phyloP scores from a whole-genome alignment of 2,888 invertebrate genomes.

The Cheilosia variabilis region DNA sequence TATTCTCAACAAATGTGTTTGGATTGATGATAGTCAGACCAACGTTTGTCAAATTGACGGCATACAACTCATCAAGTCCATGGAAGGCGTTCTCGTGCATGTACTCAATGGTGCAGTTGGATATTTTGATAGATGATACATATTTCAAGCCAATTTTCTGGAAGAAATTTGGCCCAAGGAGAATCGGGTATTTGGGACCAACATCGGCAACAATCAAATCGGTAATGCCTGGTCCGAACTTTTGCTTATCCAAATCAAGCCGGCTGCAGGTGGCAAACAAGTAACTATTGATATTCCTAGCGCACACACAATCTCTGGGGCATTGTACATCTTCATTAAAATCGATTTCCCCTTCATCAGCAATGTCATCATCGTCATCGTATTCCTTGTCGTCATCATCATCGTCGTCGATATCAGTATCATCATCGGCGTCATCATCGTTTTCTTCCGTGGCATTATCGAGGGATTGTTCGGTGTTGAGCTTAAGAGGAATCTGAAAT shows the following conservation, averaged over 20 bases:
- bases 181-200: conserved; percentile 85
- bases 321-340: conserved; percentile 84
- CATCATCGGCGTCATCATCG: conserved; percentile 77
- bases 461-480: conserved; percentile 60
- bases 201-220: conserved; percentile 88
- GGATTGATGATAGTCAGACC: conserved; percentile 88
- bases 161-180: conserved; percentile 87
- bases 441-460: conserved; percentile 77
- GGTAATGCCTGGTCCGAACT: conserved; percentile 87
- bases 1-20: conserved; percentile 88
- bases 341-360: conserved; percentile 81
- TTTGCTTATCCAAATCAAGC: conserved; percentile 87
- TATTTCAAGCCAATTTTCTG: conserved; percentile 87
- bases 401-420: conserved; percentile 78
- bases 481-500: conserved; percentile 52
- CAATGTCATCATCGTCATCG: conserved; percentile 79
- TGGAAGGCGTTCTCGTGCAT: conserved; percentile 89
- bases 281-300: conserved; percentile 86
- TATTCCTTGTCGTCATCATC: conserved; percentile 79
- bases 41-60: conserved; percentile 88
- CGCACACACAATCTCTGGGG: conserved; percentile 87
- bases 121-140: conserved; percentile 88
- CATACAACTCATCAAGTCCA: conserved; percentile 87
- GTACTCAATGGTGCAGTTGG: conserved; percentile 88
- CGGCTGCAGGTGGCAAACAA: conserved; percentile 88